These are phyloP conservation scores for Trachelus troglodyta DNA, from an alignment of 2,888 invertebrate genomes.

Conservation along the genomic window DNA sequence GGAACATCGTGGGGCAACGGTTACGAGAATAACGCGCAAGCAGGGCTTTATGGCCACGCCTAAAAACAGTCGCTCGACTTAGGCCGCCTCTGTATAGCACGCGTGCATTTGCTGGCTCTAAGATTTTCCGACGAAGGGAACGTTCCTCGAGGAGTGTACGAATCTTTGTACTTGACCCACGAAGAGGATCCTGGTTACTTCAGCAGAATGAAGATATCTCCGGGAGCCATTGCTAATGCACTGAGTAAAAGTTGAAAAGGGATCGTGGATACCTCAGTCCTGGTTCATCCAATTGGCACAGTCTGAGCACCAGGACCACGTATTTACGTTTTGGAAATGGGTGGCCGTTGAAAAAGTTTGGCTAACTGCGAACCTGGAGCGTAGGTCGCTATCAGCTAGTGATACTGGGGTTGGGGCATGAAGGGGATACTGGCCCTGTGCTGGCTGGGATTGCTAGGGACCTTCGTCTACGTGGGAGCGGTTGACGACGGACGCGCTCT, in stretches of 20 bases:
- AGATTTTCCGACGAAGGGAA: not conserved
- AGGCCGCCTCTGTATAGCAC: not conserved
- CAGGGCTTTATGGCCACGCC: not conserved
- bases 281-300: not conserved
- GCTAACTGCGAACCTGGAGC: not conserved
- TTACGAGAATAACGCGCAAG: conserved; percentile 5
- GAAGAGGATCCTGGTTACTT: not conserved
- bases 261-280: not conserved
- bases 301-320: not conserved
- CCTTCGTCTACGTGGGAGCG: conserved; percentile 4
- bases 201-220: not conserved
- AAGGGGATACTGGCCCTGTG: not conserved
- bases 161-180: not conserved
- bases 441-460: not conserved
- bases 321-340: not conserved
- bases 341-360: conserved; percentile 1
- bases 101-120: not conserved
- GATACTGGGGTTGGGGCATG: not conserved
- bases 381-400: conserved; percentile 1
- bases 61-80: not conserved
- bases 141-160: not conserved
- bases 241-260: not conserved
- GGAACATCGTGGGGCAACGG: not conserved
- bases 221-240: not conserved
- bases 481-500: not conserved